Conservation (phyloP, 1,140 invertebrate genomes). For the Pygmarrhopalites habei region DNA sequence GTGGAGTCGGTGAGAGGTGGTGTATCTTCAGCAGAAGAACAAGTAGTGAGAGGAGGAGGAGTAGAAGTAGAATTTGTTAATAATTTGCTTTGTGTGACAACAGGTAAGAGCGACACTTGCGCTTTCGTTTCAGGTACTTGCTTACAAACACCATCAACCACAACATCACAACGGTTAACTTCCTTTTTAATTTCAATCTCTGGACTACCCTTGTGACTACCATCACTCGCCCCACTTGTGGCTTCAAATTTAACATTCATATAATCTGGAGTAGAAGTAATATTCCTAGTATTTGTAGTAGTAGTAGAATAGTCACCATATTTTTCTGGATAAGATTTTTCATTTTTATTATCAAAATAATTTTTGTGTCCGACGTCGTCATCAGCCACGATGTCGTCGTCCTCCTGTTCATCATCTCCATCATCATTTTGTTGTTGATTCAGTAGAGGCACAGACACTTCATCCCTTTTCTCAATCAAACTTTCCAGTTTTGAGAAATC, state of each 20-base stretch:
- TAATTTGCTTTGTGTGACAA: neutral
- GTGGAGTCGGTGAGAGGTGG: too few species aligned
- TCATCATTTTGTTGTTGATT: neutral
- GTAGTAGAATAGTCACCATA: neutral
- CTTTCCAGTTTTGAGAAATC: constrained; percentile 37
- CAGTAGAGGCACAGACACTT: constrained; percentile 24
- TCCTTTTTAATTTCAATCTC: constrained; percentile 12
- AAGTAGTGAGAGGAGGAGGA: too few species aligned
- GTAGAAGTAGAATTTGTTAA: constrained; percentile 13
- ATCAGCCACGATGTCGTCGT: neutral
- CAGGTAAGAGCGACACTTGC: neutral
- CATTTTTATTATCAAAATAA: neutral
- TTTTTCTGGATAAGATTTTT: too few species aligned
- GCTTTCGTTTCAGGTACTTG: neutral
- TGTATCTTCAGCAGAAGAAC: too few species aligned
- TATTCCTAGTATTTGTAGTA: neutral
- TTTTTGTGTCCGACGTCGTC: neutral
- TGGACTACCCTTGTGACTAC: too few species aligned
- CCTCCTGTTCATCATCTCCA: neutral
- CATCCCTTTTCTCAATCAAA: constrained; percentile 34
- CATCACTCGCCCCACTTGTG: too few species aligned
- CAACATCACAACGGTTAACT: constrained; percentile 9
- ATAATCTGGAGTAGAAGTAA: neutral
- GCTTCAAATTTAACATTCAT: too few species aligned
- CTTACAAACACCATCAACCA: neutral